Evolutionary conservation across 2,888 invertebrate species (phyloP).

Genomic region (Suillia variegata): DNA sequence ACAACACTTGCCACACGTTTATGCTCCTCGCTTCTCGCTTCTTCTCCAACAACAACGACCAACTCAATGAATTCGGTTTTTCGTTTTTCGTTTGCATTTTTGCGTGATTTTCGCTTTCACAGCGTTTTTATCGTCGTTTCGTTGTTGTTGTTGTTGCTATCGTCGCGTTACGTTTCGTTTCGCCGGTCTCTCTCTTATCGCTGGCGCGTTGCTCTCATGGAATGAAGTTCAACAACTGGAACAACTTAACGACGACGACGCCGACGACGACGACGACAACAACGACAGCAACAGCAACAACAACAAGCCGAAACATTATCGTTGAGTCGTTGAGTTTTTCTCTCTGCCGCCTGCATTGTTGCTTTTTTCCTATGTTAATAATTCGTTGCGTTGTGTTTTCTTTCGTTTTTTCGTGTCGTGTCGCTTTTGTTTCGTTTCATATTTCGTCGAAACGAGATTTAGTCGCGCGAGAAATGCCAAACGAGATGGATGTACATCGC

Average conservation of each 20-base stretch:
- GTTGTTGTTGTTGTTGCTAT: not conserved
- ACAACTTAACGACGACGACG: slow-evolving; percentile 2
- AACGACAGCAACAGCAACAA: not conserved
- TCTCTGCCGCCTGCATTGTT: not conserved
- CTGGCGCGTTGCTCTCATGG: not conserved
- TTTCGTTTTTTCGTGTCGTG: not conserved
- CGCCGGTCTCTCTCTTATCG: slow-evolving; percentile 1
- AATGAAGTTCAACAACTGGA: not conserved
- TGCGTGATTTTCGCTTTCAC: not conserved
- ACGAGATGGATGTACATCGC: slow-evolving; percentile 45
- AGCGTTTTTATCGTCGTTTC: not conserved
- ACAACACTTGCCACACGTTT: too few species aligned
- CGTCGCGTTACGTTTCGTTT: slow-evolving; percentile 13
- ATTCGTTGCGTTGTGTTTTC: not conserved
- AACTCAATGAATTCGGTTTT: too few species aligned
- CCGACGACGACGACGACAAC: not conserved
- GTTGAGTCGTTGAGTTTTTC: not conserved
- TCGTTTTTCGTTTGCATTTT: too few species aligned
- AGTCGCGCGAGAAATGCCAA: slow-evolving; percentile 48
- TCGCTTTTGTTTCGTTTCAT: not conserved
- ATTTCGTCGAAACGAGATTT: slow-evolving; percentile 27
- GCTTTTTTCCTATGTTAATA: too few species aligned
- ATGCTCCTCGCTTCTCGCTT: too few species aligned
- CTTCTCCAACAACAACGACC: too few species aligned
- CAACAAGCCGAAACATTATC: not conserved